These are phyloP conservation scores for Bombus sibiricus DNA, from an alignment of 1,140 invertebrate genomes.

Conservation along the genomic window DNA sequence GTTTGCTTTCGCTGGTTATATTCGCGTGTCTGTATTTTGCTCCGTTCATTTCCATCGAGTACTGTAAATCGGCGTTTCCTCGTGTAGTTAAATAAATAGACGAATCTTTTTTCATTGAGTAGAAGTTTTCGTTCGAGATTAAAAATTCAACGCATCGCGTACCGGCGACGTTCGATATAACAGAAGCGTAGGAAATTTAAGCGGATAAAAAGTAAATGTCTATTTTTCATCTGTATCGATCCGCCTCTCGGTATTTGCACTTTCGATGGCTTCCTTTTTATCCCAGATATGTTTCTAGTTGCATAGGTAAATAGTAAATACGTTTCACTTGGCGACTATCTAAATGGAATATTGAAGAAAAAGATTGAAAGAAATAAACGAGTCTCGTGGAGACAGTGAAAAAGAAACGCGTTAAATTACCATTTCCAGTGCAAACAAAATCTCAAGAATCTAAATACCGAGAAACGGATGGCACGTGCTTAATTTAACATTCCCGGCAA, in stretches of 20 bases:
- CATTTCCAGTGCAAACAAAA: background rate
- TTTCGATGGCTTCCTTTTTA: background rate
- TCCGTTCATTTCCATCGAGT: too few species aligned
- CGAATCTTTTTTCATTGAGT: too few species aligned
- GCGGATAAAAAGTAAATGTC: constrained; percentile 33
- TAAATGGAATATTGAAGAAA: background rate
- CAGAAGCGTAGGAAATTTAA: background rate
- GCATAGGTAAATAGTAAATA: constrained; percentile 28
- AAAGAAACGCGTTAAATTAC: background rate
- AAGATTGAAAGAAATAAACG: background rate
- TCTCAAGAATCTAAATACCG: background rate
- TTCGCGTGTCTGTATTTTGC: too few species aligned
- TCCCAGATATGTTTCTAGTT: constrained; percentile 3
- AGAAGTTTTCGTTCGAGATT: background rate
- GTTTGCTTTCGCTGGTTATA: too few species aligned
- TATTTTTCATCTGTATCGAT: background rate
- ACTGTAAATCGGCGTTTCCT: too few species aligned
- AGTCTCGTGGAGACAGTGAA: background rate
- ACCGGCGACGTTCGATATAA: background rate
- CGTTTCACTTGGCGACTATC: background rate
- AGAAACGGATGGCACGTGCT: background rate
- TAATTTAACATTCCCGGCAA: background rate
- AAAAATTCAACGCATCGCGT: background rate
- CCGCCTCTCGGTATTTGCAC: constrained; percentile 8
- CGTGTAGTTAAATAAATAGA: too few species aligned